Percentiles rank a stretch among this genome's conserved stretches.
Conservation (phyloP, 2,888 invertebrate species). For the Harmothoe impar region DNA sequence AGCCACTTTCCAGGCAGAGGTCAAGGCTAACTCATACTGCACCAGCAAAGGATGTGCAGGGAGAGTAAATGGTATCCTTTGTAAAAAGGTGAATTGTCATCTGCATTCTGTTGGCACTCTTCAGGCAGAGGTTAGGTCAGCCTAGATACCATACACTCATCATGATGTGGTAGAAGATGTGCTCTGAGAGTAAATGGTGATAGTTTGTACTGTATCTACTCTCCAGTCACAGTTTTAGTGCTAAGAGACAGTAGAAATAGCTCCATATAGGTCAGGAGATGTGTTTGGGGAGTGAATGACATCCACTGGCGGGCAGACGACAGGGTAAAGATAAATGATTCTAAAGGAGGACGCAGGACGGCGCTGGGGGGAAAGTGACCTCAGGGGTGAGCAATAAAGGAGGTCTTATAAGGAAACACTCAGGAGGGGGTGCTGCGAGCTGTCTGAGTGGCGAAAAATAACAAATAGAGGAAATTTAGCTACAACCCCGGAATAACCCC, state of each 20-base stretch:
- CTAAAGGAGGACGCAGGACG: background rate
- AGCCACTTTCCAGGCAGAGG: background rate
- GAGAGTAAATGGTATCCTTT: background rate
- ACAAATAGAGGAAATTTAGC: background rate
- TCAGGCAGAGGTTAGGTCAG: background rate
- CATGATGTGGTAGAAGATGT: background rate
- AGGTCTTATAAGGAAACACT: conserved; percentile 39
- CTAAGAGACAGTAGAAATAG: background rate
- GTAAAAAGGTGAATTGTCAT: background rate
- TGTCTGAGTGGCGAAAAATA: background rate
- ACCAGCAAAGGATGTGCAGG: background rate
- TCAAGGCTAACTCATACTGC: background rate
- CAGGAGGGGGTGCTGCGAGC: background rate
- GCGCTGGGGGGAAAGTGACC: background rate
- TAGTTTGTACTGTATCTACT: background rate
- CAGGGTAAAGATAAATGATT: conserved; percentile 39
- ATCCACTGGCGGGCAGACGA: conserved; percentile 31
- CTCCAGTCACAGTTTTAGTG: background rate
- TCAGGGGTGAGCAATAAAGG: conserved; percentile 6
- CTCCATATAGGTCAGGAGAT: background rate
- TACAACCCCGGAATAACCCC: background rate
- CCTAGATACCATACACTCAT: background rate
- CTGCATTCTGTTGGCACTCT: background rate
- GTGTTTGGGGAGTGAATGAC: conserved; percentile 1
- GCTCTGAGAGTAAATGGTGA: background rate